These are phyloP conservation scores for Pinna nobilis DNA, from an alignment of 1,140 invertebrate genomes.

Conservation along the genomic window DNA sequence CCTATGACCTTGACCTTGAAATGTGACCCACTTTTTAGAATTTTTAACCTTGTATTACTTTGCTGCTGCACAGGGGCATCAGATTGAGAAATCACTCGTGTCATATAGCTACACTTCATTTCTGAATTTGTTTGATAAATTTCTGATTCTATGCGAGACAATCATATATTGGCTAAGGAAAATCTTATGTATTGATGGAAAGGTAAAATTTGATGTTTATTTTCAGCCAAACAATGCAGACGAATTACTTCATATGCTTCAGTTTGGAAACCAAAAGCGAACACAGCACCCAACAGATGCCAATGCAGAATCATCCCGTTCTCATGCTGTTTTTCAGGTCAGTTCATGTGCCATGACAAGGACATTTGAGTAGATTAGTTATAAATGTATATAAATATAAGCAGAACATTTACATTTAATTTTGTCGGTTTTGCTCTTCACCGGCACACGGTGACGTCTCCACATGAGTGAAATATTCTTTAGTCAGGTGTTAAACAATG, in stretches of 20 bases:
- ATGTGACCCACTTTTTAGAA: too few relatives aligned
- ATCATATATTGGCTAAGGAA: too few relatives aligned
- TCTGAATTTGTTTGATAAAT: not conserved
- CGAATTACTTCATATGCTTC: slow-evolving; percentile 88
- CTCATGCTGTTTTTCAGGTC: slow-evolving; percentile 95
- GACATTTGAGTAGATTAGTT: not conserved
- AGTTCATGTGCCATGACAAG: slow-evolving; percentile 12
- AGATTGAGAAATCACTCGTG: too few relatives aligned
- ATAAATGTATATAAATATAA: not conserved
- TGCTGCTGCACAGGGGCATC: too few relatives aligned
- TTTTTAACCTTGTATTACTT: too few relatives aligned
- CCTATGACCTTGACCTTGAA: too few relatives aligned
- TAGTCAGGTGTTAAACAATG: too few relatives aligned
- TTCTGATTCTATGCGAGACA: too few relatives aligned
- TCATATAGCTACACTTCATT: not conserved
- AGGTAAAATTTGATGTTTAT: too few relatives aligned
- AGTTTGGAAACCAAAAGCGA: slow-evolving; percentile 90
- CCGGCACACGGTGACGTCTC: too few relatives aligned
- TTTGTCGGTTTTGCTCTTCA: not conserved
- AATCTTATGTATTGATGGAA: too few relatives aligned
- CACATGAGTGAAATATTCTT: too few relatives aligned
- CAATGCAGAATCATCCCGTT: slow-evolving; percentile 94
- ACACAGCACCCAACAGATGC: slow-evolving; percentile 95
- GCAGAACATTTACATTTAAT: not conserved
- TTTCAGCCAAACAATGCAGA: slow-evolving; percentile 84